Conservation (phyloP, 2,888 invertebrate genomes). For the Rhyacophila evoluta region DNA sequence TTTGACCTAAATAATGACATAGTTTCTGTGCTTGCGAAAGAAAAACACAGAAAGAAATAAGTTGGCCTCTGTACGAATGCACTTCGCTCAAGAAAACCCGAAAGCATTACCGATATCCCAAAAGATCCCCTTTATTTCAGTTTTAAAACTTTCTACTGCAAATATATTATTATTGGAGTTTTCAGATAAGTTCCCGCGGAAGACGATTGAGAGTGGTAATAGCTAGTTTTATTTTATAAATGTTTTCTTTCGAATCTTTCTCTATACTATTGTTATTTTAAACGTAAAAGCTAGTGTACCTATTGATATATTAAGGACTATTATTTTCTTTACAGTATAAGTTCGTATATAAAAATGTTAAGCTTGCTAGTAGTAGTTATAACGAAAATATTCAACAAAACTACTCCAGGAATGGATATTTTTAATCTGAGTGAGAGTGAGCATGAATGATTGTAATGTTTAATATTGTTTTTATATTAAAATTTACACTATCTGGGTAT, state of each 20-base stretch:
- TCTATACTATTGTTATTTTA: background rate
- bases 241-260: background rate
- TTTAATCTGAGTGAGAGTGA: too few species aligned
- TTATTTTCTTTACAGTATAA: too few species aligned
- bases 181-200: constrained; percentile 43
- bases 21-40: background rate
- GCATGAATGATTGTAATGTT: too few species aligned
- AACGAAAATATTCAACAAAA: too few species aligned
- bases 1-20: constrained; percentile 37
- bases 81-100: constrained; percentile 36
- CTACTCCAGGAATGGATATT: too few species aligned
- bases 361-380: too few species aligned
- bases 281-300: background rate
- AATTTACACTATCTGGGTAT: too few species aligned
- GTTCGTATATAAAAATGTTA: too few species aligned
- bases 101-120: constrained; percentile 51
- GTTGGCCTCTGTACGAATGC: background rate
- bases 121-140: constrained; percentile 54
- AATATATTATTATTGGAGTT: constrained; percentile 54
- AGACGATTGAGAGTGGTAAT: constrained; percentile 31
- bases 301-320: too few species aligned
- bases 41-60: background rate
- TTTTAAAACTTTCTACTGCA: constrained; percentile 49
- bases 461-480: too few species aligned
- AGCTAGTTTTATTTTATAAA: constrained; percentile 7